phyloP scores from a whole-genome alignment of 2,888 invertebrate species.

The Cataglyphis cursor region DNA sequence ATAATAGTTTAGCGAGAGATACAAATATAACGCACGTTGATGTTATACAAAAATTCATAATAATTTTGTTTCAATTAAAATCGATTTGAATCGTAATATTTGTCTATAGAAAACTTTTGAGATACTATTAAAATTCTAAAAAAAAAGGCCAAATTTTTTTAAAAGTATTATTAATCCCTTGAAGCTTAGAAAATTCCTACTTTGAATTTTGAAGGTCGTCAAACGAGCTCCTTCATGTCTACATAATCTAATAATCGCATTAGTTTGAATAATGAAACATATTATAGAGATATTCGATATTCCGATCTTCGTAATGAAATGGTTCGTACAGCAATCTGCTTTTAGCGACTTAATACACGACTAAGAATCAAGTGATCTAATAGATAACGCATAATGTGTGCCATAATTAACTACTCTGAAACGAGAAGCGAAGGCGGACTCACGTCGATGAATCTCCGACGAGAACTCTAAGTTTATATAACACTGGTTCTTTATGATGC shows the following conservation, averaged over 20 bases:
- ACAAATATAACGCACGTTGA: neutral
- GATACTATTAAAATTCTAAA: neutral
- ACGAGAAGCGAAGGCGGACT: slow-evolving; percentile 39
- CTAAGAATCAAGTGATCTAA: slow-evolving; percentile 26
- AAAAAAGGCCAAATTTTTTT: neutral
- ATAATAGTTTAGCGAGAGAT: neutral
- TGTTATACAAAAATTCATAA: neutral
- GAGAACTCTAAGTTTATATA: slow-evolving; percentile 49
- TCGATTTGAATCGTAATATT: neutral
- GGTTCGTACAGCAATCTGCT: slow-evolving; percentile 25
- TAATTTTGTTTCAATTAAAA: neutral
- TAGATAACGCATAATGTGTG: slow-evolving; percentile 42
- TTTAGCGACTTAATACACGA: slow-evolving; percentile 36
- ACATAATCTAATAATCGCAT: slow-evolving; percentile 5
- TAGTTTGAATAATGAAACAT: slow-evolving; percentile 23
- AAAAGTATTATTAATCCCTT: neutral
- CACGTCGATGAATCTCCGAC: slow-evolving; percentile 37
- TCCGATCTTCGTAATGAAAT: slow-evolving; percentile 35
- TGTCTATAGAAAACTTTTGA: neutral
- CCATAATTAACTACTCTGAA: slow-evolving; percentile 49
- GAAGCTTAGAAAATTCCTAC: neutral
- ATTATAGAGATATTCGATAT: slow-evolving; percentile 13
- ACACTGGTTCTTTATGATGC: slow-evolving; percentile 61
- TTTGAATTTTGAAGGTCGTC: neutral
- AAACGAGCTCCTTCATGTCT: neutral